Percentiles rank a stretch among this genome's conserved stretches.
Conservation (phyloP, 2,888 invertebrate species). For the Xanthorhoe spadicearia region DNA sequence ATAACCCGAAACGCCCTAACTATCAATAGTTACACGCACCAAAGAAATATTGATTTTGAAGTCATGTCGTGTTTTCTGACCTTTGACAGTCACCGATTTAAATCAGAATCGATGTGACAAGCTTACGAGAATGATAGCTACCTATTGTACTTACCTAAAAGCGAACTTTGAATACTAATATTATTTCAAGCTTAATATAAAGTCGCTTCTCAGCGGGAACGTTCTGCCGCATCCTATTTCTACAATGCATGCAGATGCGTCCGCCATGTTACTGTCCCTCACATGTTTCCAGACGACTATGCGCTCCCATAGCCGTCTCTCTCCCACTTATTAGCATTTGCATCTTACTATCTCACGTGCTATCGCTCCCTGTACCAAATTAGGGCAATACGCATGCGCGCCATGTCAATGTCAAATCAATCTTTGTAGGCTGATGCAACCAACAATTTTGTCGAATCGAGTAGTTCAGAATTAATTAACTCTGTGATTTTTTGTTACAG, state of each 20-base stretch:
- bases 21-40: constrained; percentile 36
- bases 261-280: constrained; percentile 73
- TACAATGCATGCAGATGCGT: constrained; percentile 76
- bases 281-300: constrained; percentile 58
- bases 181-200: constrained; percentile 42
- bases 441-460: constrained; percentile 46
- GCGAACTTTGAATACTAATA: constrained; percentile 36
- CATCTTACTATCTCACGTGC: constrained; percentile 56
- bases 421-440: constrained; percentile 82
- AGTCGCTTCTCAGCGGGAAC: constrained; percentile 48
- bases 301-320: constrained; percentile 56
- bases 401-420: constrained; percentile 84
- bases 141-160: constrained; percentile 6
- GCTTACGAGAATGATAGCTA: not conserved
- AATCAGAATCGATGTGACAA: constrained; percentile 6
- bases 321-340: constrained; percentile 48
- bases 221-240: constrained; percentile 53
- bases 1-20: constrained; percentile 33
- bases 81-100: constrained; percentile 23
- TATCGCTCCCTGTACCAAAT: constrained; percentile 66
- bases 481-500: constrained; percentile 57
- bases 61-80: constrained; percentile 32
- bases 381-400: constrained; percentile 83
- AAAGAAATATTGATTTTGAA: constrained; percentile 33
- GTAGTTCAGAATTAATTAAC: constrained; percentile 50